These are phyloP conservation scores for Neolamprologus fasciatus DNA, from an alignment of 2,113 vertebrate genomes.

Conservation along the genomic window DNA sequence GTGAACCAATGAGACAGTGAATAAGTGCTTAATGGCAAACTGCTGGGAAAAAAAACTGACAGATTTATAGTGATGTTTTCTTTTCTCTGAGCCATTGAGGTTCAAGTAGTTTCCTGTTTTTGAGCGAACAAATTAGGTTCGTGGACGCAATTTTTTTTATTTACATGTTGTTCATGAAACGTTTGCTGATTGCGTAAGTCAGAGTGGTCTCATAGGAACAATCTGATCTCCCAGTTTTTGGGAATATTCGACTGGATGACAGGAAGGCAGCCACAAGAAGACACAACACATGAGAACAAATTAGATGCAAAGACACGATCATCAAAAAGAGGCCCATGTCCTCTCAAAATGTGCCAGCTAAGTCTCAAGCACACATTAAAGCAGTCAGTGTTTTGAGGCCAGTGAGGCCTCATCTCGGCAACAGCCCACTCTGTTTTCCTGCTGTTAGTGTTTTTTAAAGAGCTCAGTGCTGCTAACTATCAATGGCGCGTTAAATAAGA, in stretches of 20 bases:
- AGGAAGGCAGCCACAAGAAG: background rate
- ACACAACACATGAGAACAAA: background rate
- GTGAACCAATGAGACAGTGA: background rate
- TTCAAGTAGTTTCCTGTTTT: conserved; percentile 14
- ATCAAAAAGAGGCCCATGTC: background rate
- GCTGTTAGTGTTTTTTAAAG: conserved; percentile 9
- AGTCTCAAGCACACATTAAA: background rate
- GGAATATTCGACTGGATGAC: background rate
- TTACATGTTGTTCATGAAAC: background rate
- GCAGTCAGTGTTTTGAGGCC: background rate
- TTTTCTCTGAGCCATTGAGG: background rate
- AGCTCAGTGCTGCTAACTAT: background rate
- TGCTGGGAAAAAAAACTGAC: background rate
- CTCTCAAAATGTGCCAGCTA: background rate
- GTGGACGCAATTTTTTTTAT: background rate
- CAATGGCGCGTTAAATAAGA: conserved; percentile 23
- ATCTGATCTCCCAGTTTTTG: background rate
- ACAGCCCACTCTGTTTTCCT: background rate
- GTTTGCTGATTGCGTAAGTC: background rate
- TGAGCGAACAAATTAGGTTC: background rate
- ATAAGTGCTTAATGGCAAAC: background rate
- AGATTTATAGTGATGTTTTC: conserved; percentile 13
- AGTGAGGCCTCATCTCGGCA: background rate
- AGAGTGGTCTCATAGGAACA: background rate
- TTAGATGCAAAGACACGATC: background rate